Evolutionary conservation across 2,113 vertebrate species (phyloP), one percentile per base, ranked within the genome.

Genomic region (Ciconia stormi): DNA sequence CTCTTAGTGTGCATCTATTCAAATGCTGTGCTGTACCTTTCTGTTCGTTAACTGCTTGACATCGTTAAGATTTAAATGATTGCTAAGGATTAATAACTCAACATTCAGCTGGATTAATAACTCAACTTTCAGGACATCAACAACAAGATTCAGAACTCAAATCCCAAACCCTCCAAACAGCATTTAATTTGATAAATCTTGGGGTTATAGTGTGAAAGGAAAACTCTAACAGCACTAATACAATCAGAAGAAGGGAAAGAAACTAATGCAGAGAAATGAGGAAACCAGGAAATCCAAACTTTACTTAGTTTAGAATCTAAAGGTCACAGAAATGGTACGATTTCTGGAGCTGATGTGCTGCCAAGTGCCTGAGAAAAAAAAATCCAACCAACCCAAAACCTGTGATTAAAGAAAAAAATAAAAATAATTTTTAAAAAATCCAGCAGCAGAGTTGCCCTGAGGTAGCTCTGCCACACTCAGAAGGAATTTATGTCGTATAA

Each of bases 131-230:
- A 85, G 65, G 40, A 78, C 9, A 58, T 74, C 29, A 63, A 18
- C 67, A 85, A 32, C 10, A 63, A 67, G 66, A 65, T 47, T 78
- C 73, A 84, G 38, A 74, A 40, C 30, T 63, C 38, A 84, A 91
- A 78, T 84, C 81, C 47, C 80, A 91, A 84, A 73, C 23, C 34
- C 47, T 84, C n/a, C 47, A 50, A 91, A 61, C 2, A 38, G 19
- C 34, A 87, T 82, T 97, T 95, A 86, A 84, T 89, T 94, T 84
- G 69, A 94, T 82, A 91, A 96, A 91, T 89, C 30, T 30, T 18
- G 30, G 19, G 36, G 36, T 82, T 84, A 38, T 7, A 17, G 38
- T 89, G 38, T 34, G 70, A 76, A 84, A 90, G 52, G 23, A 82
- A 56, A 82, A 77, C 65, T 91, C 44, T 89, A 76, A 91, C 56